Evolutionary conservation across 1,140 invertebrate species (phyloP).

Genomic region (Ridgeia piscesae): DNA sequence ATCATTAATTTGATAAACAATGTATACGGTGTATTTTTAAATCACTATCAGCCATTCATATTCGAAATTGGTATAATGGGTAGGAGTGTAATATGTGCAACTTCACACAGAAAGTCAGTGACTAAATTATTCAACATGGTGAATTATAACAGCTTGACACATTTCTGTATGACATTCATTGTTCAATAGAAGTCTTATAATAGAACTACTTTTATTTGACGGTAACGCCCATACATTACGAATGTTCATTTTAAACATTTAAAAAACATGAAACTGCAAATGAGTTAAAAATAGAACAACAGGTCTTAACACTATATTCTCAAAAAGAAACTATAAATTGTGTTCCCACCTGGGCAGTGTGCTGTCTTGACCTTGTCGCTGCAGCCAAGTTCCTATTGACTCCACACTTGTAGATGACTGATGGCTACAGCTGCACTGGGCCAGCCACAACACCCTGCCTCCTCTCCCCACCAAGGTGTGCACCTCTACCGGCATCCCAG

Average conservation of each 20-base stretch:
- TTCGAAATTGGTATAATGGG: neutral
- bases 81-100: neutral
- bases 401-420: neutral
- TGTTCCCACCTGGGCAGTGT: neutral
- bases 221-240: neutral
- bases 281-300: neutral
- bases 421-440: neutral
- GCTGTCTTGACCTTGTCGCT: neutral
- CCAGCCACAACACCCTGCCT: neutral
- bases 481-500: neutral
- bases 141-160: neutral
- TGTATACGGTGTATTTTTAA: neutral
- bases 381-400: neutral
- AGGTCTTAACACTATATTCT: neutral
- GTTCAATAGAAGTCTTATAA: neutral
- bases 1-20: neutral
- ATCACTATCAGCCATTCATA: neutral
- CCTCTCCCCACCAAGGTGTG: neutral
- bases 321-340: neutral
- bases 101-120: neutral
- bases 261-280: neutral
- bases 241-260: neutral
- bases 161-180: neutral
- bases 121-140: neutral
- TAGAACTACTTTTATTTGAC: too few relatives aligned